Evolutionary conservation across 2,888 invertebrate species (phyloP), one percentile per base, ranked within the genome.

Genomic region (Chorisops tibialis): DNA sequence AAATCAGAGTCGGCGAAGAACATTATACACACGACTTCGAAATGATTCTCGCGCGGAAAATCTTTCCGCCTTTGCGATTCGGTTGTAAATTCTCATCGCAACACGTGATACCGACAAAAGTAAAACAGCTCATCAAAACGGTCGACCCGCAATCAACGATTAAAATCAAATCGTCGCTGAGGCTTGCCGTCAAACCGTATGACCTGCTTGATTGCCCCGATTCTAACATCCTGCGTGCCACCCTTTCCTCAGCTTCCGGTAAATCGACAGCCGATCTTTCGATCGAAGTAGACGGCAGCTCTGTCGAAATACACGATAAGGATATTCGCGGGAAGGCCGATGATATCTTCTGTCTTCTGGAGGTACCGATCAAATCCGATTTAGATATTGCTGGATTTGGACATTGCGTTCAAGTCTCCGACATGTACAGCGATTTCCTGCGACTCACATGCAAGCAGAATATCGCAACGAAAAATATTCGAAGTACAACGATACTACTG

Each of bases 301-400:
- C 51, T 3, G 47, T 64, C 12, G 60, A 48, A 41, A 59, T 63
- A 9, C 24, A 14, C 37, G 52, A 16, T 21, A 18, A 22, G 6
- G 22, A 50, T 9, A 30, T 51, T 3, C 35, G 54, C n/a, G 41
- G 19, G 9, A 61, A 64, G 14, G 24, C 43, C 0, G 54, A 59
- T 0, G 54, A 66, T 16, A 11, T 67, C 4, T 61, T 63, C 1
- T 68, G 67, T 45, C 21, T 69, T 0, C 49, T 78, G 1, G 72
- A 71, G 18, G 69, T 78, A 5, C 77, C 77, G 0, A 67, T 78
- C 2, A 70, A 72, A 11, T 71, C 75, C 0, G 71, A 74, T 61
- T 62, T 76, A 3, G 43, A 71, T 16, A 69, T 76, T 3, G 68
- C 68, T 0, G 65, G 69, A 1, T n/a, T n/a, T n/a, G 65, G 67